Evolutionary conservation across 2,113 vertebrate genomes (phyloP), one percentile per base, ranked within the genome.

Genomic region (Lampris megalopsis): DNA sequence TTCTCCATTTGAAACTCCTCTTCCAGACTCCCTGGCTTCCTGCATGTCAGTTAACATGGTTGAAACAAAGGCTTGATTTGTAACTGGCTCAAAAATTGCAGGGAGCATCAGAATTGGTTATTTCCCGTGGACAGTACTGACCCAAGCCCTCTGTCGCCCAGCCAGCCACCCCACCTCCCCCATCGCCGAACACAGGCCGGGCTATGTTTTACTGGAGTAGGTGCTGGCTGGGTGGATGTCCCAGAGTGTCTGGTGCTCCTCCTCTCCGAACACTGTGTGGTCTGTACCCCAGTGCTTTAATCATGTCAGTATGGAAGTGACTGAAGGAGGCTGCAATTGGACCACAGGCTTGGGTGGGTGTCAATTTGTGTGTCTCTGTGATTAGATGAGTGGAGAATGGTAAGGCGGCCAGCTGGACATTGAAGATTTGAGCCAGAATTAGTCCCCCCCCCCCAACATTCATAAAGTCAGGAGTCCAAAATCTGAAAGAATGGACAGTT

Each of bases 251-350:
- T 48, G 47, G 7, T 13, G 70, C 43, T 73, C 57, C 64, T 67
- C 35, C 53, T 59, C 63, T 76, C 58, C 53, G 68, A 67, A 59
- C 47, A 81, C 63, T 73, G 71, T 80, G 76, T 74, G 79, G 76
- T 80, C 74, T 75, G 56, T 70, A 40, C 58, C 67, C 63, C 75
- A 64, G 42, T 60, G 63, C 68, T 72, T 60, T 81, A 68, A 81
- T 91, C 78, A 78, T 66, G 80, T 77, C 61, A 35, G 59, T 56
- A 49, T 73, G 63, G 75, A 82, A 79, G 74, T 73, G 50, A 74
- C 60, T 76, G 62, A 73, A 62, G 73, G 63, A 43, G 1, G 5
- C 74, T 80, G 45, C 81, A 77, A 84, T 74, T 72, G 64, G 58
- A 75, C 80, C 35, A 38, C 54, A 48, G 60, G 66, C 79, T 80